Evolutionary conservation across 2,888 invertebrate species (phyloP), one percentile per base, ranked within the genome.

Genomic region (Argyresthia albistria): DNA sequence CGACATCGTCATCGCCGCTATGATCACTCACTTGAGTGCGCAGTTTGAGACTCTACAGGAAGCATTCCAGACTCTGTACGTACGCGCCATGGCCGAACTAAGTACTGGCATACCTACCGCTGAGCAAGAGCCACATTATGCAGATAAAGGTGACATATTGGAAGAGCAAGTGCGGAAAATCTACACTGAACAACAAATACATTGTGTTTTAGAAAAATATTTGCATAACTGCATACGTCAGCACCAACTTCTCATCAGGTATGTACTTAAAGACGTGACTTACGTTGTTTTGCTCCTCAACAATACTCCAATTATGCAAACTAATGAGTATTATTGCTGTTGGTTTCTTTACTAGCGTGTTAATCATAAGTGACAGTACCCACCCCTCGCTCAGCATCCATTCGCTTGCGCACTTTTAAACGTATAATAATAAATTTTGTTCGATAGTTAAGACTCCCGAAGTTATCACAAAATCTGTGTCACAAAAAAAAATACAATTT

Each of bases 21-120:
- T 87, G 12, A 82, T 87, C 52, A 61, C 86, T 0, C 86, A 86
- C 51, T 83, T 86, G 82, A 82, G 83, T 53, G 65, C 76, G 2
- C 87, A 87, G 58, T 87, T 87, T 55, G 60, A 61, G 1, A 79
- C 72, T 55, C 58, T 87, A 47, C 70, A 74, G 50, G 87, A 86
- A 60, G 83, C 84, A 8, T 57, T 86, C 52, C 61, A 61, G 2
- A 80, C 83, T 9, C 75, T 73, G 2, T 81, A 82, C 50, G 78
- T 79, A 51, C 73, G 86, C 1, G 75, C 80, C 1, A 73, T 86
- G 59, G 48, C 47, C 6, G 57, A 66, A 50, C 61, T 84, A 36
- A 60, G 62, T 25, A 59, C 70, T 57, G 59, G 62, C 37, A 56
- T 63, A 54, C 60, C 56, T 50, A 53, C 49, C n/a, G 60, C 63